Evolutionary conservation across 2,797 vertebrate species (phyloP), one percentile per base, ranked within the genome.

Genomic region (Rhinella marina): DNA sequence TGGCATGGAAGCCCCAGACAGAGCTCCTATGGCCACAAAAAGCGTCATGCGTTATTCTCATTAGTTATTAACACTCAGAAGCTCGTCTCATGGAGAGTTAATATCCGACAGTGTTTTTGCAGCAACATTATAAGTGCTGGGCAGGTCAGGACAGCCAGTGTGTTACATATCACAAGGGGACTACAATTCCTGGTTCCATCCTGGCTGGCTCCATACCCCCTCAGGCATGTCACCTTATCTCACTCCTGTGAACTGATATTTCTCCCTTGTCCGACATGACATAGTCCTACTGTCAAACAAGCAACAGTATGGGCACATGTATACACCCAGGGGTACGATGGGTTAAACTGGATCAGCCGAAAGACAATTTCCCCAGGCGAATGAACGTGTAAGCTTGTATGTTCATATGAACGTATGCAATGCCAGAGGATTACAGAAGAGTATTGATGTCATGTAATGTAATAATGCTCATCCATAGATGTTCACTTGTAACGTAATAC

Each of bases 151-250:
- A 82, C 88, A 86, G 79, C 84, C 61, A 59, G 78, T 86, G 87
- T 88, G 88, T 89, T 84, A 89, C 88, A 89, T 89, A 86, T 89
- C 88, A 89, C 88, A 86, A 86, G 79, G 84, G 84, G 88, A 64
- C 70, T 86, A 75, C 79, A 89, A 89, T 86, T 72, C 70, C 79
- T 82, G 88, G 84, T 89, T 86, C 88, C 88, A 86, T 89, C 84
- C 88, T 89, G 88, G 88, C 88, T 89, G 88, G 88, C 88, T 89
- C 88, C 84, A 56, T 64, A 50, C 48, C 57, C 84, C 88, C 79
- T 86, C 79, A 89, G 88, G 88, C 88, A 86, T 32, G 84, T 89
- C 84, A 89, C 88, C 78, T 86, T 89, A 89, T 89, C 84, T 89
- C 73, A 73, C 84, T 89, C 32, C 61, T 82, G 88, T 86, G 84